phyloP scores from a whole-genome alignment of 1,140 invertebrate species.

The Drosophila tropicalis region DNA sequence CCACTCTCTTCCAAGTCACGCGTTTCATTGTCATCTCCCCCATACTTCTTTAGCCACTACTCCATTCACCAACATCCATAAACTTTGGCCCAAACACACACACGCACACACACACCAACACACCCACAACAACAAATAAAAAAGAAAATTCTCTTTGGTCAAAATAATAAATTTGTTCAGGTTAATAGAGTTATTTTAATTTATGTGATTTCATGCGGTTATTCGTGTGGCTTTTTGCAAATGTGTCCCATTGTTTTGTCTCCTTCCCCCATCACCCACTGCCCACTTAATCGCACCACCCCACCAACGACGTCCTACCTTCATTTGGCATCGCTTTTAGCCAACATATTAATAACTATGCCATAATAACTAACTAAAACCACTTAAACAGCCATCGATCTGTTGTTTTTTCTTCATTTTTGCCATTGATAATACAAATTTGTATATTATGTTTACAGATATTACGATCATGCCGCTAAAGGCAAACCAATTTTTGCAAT shows the following conservation, averaged over 20 bases:
- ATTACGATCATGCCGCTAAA: too few relatives aligned
- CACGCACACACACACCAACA: not conserved
- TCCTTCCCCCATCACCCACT: slow-evolving; percentile 23
- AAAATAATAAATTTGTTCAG: slow-evolving; percentile 81
- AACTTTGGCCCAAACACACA: not conserved
- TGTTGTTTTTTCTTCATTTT: too few relatives aligned
- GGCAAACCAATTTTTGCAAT: too few relatives aligned
- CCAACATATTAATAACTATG: slow-evolving; percentile 1
- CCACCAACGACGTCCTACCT: slow-evolving; percentile 47
- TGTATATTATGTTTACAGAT: too few relatives aligned
- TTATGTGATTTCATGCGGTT: slow-evolving; percentile 81
- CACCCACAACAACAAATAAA: not conserved
- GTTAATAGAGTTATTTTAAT: slow-evolving; percentile 82
- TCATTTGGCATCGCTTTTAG: slow-evolving; percentile 50
- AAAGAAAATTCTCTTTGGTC: slow-evolving; percentile 54
- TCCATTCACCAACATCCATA: slow-evolving; percentile 19
- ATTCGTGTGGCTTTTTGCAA: slow-evolving; percentile 75
- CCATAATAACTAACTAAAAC: slow-evolving; percentile 7
- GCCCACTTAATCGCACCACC: not conserved
- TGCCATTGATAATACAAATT: not conserved
- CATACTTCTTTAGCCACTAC: slow-evolving; percentile 1
- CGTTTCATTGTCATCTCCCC: slow-evolving; percentile 49
- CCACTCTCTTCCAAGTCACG: slow-evolving; percentile 24
- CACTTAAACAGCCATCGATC: not conserved
- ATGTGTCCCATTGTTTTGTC: slow-evolving; percentile 63